Conservation (phyloP, 2,113 vertebrate genomes). For the Campylomormyrus tamandua region DNA sequence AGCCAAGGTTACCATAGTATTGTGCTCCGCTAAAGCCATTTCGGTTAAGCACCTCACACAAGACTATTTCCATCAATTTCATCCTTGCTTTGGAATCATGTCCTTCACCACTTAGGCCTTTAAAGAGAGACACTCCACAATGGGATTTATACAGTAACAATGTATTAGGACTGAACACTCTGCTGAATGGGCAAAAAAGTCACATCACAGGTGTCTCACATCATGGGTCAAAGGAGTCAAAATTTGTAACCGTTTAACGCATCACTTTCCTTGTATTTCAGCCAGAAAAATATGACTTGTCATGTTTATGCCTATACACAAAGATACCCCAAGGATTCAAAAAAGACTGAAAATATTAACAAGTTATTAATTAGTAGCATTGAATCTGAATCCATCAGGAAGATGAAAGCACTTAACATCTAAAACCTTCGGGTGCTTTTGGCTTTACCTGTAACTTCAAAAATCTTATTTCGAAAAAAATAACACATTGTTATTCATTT, state of each 20-base stretch:
- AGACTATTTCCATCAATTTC: background rate
- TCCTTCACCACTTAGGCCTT: background rate
- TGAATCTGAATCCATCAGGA: background rate
- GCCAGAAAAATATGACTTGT: background rate
- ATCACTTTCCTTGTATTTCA: background rate
- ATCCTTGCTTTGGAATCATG: background rate
- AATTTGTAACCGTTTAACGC: background rate
- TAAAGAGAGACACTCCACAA: background rate
- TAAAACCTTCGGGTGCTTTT: background rate
- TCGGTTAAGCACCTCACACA: background rate
- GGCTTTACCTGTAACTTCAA: background rate
- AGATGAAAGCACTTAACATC: background rate
- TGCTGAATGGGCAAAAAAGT: background rate
- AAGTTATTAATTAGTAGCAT: background rate
- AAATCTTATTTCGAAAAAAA: background rate
- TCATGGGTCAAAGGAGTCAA: background rate
- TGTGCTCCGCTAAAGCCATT: background rate
- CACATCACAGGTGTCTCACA: background rate
- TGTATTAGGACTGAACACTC: background rate
- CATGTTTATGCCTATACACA: background rate
- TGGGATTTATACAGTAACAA: slow-evolving; percentile 4
- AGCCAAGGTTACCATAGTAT: background rate
- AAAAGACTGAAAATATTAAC: background rate
- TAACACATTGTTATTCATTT: background rate
- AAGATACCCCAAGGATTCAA: background rate